These are phyloP conservation scores for Alfaro cultratus DNA, from an alignment of 2,797 vertebrate species.

Conservation along the genomic window DNA sequence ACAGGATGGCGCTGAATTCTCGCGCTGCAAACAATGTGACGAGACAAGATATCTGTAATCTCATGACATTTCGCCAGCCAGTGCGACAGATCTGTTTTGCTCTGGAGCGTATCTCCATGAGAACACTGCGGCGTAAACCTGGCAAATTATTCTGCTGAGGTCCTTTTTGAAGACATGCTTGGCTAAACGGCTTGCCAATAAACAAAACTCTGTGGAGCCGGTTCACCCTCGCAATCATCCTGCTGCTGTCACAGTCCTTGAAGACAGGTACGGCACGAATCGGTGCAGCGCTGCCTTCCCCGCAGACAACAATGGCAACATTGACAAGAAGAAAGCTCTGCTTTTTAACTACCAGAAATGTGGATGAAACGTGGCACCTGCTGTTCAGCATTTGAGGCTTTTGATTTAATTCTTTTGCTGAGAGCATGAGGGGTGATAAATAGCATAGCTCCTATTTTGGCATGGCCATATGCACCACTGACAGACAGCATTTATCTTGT, in stretches of 20 bases:
- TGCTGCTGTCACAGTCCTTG: conserved; percentile 50
- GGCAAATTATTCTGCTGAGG: conserved; percentile 60
- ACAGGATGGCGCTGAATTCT: conserved; percentile 26
- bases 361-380: conserved; percentile 16
- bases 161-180: conserved; percentile 56
- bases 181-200: conserved; percentile 60
- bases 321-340: conserved; percentile 27
- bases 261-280: conserved; percentile 51
- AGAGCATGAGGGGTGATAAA: conserved; percentile 25
- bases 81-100: conserved; percentile 20
- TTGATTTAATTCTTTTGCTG: conserved; percentile 25
- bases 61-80: conserved; percentile 47
- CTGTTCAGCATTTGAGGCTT: conserved; percentile 24
- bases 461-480: conserved; percentile 19
- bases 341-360: conserved; percentile 24
- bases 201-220: conserved; percentile 54
- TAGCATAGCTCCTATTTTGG: conserved; percentile 34
- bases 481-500: conserved; percentile 34
- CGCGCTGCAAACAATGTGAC: conserved; percentile 17
- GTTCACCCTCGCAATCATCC: conserved; percentile 54
- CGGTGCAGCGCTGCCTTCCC: conserved; percentile 38
- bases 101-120: conserved; percentile 36
- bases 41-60: conserved; percentile 45
- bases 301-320: conserved; percentile 29
- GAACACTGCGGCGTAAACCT: conserved; percentile 43